phyloP scores from a whole-genome alignment of 2,888 invertebrate genomes.

The Apomyelois bistriatella region DNA sequence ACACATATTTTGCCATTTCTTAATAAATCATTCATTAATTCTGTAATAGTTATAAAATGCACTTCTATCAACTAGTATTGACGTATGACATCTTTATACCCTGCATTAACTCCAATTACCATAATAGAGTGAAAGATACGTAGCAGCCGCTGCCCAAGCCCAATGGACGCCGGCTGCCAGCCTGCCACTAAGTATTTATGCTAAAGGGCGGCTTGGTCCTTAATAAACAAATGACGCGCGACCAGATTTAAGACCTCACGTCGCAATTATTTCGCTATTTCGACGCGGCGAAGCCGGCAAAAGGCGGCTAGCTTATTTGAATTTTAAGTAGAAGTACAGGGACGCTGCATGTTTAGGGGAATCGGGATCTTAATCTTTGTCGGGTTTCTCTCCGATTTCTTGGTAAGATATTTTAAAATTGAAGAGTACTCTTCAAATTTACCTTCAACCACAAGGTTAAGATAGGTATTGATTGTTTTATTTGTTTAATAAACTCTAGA shows the following conservation, averaged over 20 bases:
- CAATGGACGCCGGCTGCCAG: slow-evolving; percentile 16
- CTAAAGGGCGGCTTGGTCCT: slow-evolving; percentile 58
- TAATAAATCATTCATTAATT: background rate
- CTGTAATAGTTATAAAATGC: background rate
- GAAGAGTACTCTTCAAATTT: background rate
- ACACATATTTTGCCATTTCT: no score
- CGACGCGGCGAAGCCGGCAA: slow-evolving; percentile 42
- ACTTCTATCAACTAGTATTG: background rate
- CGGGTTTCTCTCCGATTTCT: slow-evolving; percentile 7
- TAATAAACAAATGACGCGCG: slow-evolving; percentile 73
- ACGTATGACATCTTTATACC: slow-evolving; percentile 13
- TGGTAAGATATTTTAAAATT: background rate
- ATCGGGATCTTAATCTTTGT: slow-evolving; percentile 21
- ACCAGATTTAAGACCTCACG: slow-evolving; percentile 57
- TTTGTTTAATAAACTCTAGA: no score
- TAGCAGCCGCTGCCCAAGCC: slow-evolving; percentile 17
- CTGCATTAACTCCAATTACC: slow-evolving; percentile 15
- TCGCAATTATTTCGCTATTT: slow-evolving; percentile 72
- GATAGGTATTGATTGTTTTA: no score
- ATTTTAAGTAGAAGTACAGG: slow-evolving; percentile 42
- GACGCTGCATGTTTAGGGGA: slow-evolving; percentile 9
- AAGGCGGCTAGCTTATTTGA: slow-evolving; percentile 56
- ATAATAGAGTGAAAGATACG: slow-evolving; percentile 21
- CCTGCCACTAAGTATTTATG: slow-evolving; percentile 48
- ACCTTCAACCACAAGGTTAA: no score